phyloP scores from a whole-genome alignment of 2,797 vertebrate species.

The Merluccius polli region DNA sequence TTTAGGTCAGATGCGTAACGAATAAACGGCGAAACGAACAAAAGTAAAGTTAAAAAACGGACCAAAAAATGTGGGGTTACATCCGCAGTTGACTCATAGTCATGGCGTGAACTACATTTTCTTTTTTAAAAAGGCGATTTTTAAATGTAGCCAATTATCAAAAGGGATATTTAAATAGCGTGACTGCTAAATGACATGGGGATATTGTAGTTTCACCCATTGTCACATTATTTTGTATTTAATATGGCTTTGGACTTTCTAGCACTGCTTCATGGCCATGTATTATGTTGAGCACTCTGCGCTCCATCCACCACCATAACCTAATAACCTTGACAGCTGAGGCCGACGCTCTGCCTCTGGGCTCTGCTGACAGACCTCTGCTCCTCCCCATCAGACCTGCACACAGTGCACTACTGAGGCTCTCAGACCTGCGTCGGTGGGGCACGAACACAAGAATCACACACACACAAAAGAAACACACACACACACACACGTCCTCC shows the following conservation, averaged over 20 bases:
- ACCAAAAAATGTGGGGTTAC: too few relatives aligned
- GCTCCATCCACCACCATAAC: neutral
- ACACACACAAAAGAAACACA: neutral
- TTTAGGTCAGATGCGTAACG: neutral
- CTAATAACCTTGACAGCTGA: neutral
- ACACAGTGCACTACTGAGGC: neutral
- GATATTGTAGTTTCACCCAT: neutral
- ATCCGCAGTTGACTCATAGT: neutral
- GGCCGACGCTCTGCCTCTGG: neutral
- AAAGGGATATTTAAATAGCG: neutral
- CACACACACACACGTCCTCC: conserved; percentile 6
- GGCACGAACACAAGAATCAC: neutral
- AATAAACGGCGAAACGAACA: neutral
- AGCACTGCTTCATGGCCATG: neutral
- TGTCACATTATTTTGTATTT: neutral
- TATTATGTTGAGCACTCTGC: neutral
- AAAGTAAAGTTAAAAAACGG: too few relatives aligned
- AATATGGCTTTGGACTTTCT: neutral
- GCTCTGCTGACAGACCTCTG: neutral
- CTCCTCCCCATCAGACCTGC: neutral
- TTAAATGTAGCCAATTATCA: neutral
- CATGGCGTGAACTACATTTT: neutral
- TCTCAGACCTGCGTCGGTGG: neutral
- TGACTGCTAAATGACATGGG: neutral
- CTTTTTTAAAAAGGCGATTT: neutral